Conservation (phyloP, 2,888 invertebrate species). For the Venustoraphidia nigricollis region DNA sequence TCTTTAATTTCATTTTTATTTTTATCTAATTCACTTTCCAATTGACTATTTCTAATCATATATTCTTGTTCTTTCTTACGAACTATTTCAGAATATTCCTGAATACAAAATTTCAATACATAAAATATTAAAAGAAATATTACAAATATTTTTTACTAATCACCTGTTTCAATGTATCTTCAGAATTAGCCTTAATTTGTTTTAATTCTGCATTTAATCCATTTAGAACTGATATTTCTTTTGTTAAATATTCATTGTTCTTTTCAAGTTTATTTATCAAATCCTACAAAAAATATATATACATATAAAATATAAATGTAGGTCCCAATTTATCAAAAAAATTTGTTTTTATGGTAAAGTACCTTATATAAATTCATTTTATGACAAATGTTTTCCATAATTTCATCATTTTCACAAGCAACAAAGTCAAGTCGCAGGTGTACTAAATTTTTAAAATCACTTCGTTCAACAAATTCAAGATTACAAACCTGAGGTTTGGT, state of each 20-base stretch:
- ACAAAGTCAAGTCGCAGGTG: constrained; percentile 3
- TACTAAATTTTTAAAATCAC: constrained; percentile 4
- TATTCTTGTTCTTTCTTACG: not conserved
- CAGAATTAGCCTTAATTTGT: not conserved
- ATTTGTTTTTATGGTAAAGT: too few relatives aligned
- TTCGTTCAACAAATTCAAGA: constrained; percentile 4
- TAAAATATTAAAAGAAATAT: too few relatives aligned
- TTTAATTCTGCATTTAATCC: too few relatives aligned
- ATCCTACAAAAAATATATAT: not conserved
- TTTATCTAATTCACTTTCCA: not conserved
- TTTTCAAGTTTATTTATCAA: not conserved
- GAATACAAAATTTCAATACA: too few relatives aligned
- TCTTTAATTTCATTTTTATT: not conserved
- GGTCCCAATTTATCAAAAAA: too few relatives aligned
- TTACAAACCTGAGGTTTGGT: not conserved
- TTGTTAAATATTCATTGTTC: constrained; percentile 1
- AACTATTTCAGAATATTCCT: not conserved
- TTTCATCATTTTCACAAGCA: constrained; percentile 1
- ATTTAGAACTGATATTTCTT: not conserved
- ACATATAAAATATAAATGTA: too few relatives aligned
- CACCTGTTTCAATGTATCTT: not conserved
- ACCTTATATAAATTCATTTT: constrained; percentile 1
- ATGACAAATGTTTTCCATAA: not conserved
- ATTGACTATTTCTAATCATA: not conserved
- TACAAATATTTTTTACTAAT: not conserved